A percentile compares a stretch with the other conserved stretches of the same genome.
Evolutionary conservation across 2,888 invertebrate species (phyloP).

Genomic region (Glaucopsyche alexis): DNA sequence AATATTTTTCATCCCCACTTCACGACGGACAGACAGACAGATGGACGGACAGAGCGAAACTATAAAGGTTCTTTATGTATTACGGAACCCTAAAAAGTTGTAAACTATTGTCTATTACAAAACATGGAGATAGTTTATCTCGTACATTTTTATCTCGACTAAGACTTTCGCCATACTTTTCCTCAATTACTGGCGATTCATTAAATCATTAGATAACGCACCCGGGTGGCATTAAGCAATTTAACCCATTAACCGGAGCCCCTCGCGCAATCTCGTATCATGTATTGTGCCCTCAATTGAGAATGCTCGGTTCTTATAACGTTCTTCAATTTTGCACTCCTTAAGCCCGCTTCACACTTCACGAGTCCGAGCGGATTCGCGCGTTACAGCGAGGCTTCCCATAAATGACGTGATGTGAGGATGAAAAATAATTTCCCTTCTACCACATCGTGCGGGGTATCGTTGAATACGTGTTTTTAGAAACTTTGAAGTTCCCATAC

Average conservation of each 20-base stretch:
- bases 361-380: too few species aligned
- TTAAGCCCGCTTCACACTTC: too few species aligned
- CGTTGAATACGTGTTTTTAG: too few species aligned
- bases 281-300: slow-evolving; percentile 28
- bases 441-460: too few species aligned
- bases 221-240: slow-evolving; percentile 65
- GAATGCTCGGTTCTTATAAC: not conserved
- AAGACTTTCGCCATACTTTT: slow-evolving; percentile 35
- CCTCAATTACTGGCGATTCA: slow-evolving; percentile 44
- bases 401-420: too few species aligned
- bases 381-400: too few species aligned
- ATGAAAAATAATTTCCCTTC: too few species aligned
- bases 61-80: too few species aligned
- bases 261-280: slow-evolving; percentile 43
- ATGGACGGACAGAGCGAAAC: too few species aligned
- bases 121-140: slow-evolving; percentile 12
- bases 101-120: not conserved
- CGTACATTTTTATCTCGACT: slow-evolving; percentile 19
- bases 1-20: too few species aligned
- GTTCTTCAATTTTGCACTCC: not conserved
- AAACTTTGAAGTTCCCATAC: too few species aligned
- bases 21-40: too few species aligned
- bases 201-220: slow-evolving; percentile 68
- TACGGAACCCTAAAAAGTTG: not conserved
- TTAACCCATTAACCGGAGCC: slow-evolving; percentile 54